Evolutionary conservation across 2,888 invertebrate genomes (phyloP).

Genomic region (Hecatera dysodea): DNA sequence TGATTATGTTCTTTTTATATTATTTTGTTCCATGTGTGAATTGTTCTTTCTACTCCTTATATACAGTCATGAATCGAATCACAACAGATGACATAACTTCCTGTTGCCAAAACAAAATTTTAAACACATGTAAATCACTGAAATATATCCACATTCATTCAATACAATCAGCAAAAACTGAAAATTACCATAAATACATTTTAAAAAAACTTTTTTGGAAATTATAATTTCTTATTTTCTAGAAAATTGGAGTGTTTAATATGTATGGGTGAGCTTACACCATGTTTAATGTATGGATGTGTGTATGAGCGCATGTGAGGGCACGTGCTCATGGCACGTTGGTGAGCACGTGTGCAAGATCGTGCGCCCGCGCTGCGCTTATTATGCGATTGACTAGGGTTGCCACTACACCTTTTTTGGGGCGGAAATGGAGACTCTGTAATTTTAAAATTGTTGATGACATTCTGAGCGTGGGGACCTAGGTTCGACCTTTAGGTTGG

Average conservation of each 20-base stretch:
- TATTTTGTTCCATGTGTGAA: no score
- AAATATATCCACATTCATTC: not conserved
- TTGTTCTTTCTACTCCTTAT: no score
- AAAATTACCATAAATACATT: slow-evolving; percentile 27
- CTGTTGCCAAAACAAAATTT: slow-evolving; percentile 16
- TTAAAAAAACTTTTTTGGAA: slow-evolving; percentile 1
- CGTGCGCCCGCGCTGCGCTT: slow-evolving; percentile 48
- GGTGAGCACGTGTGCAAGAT: slow-evolving; percentile 67
- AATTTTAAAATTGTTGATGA: not conserved
- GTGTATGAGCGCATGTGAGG: slow-evolving; percentile 48
- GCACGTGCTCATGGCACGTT: slow-evolving; percentile 72
- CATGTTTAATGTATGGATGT: slow-evolving; percentile 60
- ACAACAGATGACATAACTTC: slow-evolving; percentile 14
- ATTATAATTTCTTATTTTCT: slow-evolving; percentile 41
- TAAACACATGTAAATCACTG: slow-evolving; percentile 24
- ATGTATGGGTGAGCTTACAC: slow-evolving; percentile 51
- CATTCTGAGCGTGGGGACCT: no score
- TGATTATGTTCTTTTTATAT: no score
- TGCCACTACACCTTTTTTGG: slow-evolving; percentile 23
- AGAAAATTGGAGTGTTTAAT: slow-evolving; percentile 37
- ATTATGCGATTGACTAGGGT: slow-evolving; percentile 54
- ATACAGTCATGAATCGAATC: not conserved
- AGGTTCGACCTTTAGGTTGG: no score
- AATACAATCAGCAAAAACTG: slow-evolving; percentile 18
- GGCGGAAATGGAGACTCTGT: not conserved